Evolutionary conservation across 2,888 invertebrate genomes (phyloP).

Genomic region (Barypeithes pellucidus): DNA sequence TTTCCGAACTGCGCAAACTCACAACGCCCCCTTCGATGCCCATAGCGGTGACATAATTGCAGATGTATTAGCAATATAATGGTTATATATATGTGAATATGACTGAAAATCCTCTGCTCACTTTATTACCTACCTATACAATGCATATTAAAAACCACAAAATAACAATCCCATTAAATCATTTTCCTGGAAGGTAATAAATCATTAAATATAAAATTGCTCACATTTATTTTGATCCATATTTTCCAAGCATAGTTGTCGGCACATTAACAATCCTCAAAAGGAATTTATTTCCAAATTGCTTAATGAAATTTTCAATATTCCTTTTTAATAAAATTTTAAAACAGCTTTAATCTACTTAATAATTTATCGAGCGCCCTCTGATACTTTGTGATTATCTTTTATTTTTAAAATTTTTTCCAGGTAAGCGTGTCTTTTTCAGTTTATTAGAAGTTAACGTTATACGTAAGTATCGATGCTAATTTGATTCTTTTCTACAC

Average conservation of each 20-base stretch:
- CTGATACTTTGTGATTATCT: slow-evolving; percentile 44
- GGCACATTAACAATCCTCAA: slow-evolving; percentile 47
- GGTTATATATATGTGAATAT: no score
- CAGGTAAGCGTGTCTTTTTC: slow-evolving; percentile 34
- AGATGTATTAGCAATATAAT: no score
- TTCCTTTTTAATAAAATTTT: slow-evolving; percentile 53
- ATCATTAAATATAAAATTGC: slow-evolving; percentile 24
- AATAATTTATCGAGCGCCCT: slow-evolving; percentile 43
- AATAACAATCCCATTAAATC: slow-evolving; percentile 4
- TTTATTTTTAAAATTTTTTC: slow-evolving; percentile 32
- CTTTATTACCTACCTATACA: no score
- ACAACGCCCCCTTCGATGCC: no score
- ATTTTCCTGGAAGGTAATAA: slow-evolving; percentile 16
- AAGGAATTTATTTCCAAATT: slow-evolving; percentile 45
- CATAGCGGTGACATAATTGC: no score
- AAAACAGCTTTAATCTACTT: slow-evolving; percentile 44
- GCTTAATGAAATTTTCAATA: slow-evolving; percentile 47
- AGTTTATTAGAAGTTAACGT: slow-evolving; percentile 22
- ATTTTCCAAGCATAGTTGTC: slow-evolving; percentile 34
- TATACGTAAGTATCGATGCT: slow-evolving; percentile 19
- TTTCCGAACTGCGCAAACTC: no score
- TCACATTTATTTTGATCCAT: slow-evolving; percentile 37
- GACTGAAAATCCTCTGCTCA: no score
- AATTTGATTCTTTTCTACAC: no score
- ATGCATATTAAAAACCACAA: neutral